Evolutionary conservation across 2,113 vertebrate species (phyloP).

Genomic region (Numenius arquata): DNA sequence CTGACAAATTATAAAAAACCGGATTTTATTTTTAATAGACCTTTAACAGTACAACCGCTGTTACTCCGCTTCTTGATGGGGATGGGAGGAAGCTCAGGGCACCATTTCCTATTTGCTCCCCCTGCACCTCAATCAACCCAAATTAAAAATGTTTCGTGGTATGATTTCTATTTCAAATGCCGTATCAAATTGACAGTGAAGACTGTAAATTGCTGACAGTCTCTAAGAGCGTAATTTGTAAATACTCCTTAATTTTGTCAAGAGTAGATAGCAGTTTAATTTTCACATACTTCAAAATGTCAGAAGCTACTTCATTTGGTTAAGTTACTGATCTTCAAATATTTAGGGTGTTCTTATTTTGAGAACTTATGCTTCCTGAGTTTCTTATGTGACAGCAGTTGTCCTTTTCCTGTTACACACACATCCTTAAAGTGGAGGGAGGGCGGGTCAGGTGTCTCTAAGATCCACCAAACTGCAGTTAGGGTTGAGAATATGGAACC

Average conservation of each 20-base stretch:
- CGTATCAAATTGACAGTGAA: not conserved
- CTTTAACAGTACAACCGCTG: not conserved
- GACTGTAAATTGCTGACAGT: not conserved
- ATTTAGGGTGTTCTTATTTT: not conserved
- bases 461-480: not conserved
- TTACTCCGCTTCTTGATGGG: not conserved
- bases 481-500: not conserved
- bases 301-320: not conserved
- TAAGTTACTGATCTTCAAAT: not conserved
- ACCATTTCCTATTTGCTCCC: not conserved
- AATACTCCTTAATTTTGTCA: not conserved
- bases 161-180: not conserved
- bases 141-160: not conserved
- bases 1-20: not conserved
- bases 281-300: not conserved
- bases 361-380: not conserved
- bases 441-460: not conserved
- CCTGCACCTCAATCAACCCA: fast-evolving
- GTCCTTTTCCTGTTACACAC: not conserved
- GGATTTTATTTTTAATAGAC: not conserved
- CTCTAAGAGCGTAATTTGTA: not conserved
- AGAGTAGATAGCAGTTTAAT: not conserved
- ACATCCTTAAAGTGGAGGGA: not conserved
- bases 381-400: not conserved
- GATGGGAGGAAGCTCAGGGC: not conserved